These are phyloP conservation scores for Lophura nycthemera DNA, from an alignment of 2,113 vertebrate genomes.

Conservation along the genomic window DNA sequence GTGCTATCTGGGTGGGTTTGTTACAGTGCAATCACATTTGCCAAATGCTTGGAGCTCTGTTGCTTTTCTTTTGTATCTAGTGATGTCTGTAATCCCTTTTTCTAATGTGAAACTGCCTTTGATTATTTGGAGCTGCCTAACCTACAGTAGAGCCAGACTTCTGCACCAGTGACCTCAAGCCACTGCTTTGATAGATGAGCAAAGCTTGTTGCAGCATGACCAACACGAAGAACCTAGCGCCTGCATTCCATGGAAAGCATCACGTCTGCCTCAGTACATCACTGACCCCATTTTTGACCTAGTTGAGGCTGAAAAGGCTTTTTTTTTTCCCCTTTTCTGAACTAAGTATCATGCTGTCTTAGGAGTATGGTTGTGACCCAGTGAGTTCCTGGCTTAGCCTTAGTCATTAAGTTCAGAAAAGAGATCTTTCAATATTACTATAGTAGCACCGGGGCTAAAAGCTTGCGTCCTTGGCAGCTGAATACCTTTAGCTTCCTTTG, in stretches of 20 bases:
- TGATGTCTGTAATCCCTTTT: neutral
- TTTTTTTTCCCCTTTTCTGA: neutral
- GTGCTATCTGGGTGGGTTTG: neutral
- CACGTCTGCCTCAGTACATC: neutral
- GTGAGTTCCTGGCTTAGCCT: neutral
- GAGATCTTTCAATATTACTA: neutral
- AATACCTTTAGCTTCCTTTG: neutral
- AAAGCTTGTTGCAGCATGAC: neutral
- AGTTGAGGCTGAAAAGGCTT: neutral
- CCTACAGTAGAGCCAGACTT: neutral
- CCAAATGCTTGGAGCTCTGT: neutral
- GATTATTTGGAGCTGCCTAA: neutral
- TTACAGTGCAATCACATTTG: neutral
- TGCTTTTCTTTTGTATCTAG: neutral
- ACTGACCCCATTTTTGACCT: neutral
- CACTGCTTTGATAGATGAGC: neutral
- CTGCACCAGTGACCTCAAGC: neutral
- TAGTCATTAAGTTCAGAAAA: neutral
- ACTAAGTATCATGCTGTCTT: neutral
- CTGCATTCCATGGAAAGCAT: neutral
- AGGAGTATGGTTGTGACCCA: neutral
- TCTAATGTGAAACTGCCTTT: neutral
- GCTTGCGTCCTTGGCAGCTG: neutral
- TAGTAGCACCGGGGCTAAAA: neutral
- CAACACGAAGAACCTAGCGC: neutral